A percentile compares a stretch with the other conserved stretches of the same genome.
Conservation (phyloP, 2,797 vertebrate genomes). For the Perodicticus potto region DNA sequence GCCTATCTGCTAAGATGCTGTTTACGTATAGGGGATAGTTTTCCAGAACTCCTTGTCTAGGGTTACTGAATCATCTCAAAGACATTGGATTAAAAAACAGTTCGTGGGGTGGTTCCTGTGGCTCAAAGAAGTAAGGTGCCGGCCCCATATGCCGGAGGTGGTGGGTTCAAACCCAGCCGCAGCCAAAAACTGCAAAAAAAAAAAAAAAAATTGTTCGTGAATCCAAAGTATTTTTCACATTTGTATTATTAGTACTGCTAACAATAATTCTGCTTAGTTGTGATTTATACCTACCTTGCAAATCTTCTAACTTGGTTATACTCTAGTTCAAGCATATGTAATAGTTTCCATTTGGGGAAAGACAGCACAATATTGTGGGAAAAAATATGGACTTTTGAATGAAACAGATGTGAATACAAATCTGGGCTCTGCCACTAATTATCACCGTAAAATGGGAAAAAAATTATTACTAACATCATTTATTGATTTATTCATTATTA, state of each 20-base stretch:
- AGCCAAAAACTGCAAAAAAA: too few species aligned
- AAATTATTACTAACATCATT: neutral
- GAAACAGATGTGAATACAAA: constrained; percentile 22
- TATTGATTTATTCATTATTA: constrained; percentile 42
- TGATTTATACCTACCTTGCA: neutral
- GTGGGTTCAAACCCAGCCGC: too few species aligned
- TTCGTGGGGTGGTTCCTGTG: too few species aligned
- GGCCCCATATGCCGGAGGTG: too few species aligned
- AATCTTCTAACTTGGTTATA: neutral
- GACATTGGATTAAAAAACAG: neutral
- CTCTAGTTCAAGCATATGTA: neutral
- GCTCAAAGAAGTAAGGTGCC: too few species aligned
- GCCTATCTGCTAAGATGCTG: neutral
- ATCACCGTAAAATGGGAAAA: neutral
- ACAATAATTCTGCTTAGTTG: neutral
- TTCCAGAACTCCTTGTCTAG: neutral
- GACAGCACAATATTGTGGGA: neutral
- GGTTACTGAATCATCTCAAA: constrained; percentile 22
- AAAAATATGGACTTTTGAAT: constrained; percentile 6
- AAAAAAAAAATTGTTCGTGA: too few species aligned
- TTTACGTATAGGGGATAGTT: neutral
- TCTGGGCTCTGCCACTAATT: constrained; percentile 19
- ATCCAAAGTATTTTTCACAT: neutral
- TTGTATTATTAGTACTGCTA: neutral
- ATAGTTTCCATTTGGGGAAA: neutral